Evolutionary conservation across 2,113 vertebrate species (phyloP), one percentile per base, ranked within the genome.

Genomic region (Piaya cayana): DNA sequence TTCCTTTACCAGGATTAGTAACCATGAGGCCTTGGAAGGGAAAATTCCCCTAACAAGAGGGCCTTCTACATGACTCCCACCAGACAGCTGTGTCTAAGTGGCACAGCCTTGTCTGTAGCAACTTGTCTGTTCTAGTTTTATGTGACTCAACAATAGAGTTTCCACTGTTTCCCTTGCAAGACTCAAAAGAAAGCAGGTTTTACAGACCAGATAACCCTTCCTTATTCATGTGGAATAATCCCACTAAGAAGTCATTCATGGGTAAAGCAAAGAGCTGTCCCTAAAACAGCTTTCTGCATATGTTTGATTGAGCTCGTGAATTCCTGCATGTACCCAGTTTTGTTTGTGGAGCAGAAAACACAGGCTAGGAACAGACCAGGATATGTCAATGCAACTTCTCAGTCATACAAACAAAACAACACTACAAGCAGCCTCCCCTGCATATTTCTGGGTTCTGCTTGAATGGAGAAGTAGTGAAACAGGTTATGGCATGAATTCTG

Each of bases 181-280:
- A 72, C 83, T 95, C 76, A 56, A 93, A 97, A 94, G 91, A 95
- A 96, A 93, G 95, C 93, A 88, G 90, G 68, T 90, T 85, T 95
- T 93, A 49, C 88, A 86, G 90, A 93, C 90, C 93, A 94, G 94
- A 96, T 97, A 96, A 93, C 96, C 92, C 93, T 96, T 96, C 85
- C 88, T 95, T 95, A 94, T 94, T 93, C 95, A 96, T 93, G 94
- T 96, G 93, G 94, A 93, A 95, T 97, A 96, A 96, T 96, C 94
- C 94, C 69, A 78, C 93, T 93, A 86, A 91, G 82, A 92, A 93
- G 62, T 97, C 83, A 96, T 93, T 97, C 96, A 97, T 96, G 95
- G 80, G 94, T 95, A 95, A 96, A 96, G 87, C 68, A 92, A 93
- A 96, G 93, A 95, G 90, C 93, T 96, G 93, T 88, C 88, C 82